A percentile compares a stretch with the other conserved stretches of the same genome.
These are phyloP conservation scores for Echeneis naucrates DNA, from an alignment of 2,797 vertebrate genomes.

Conservation along the genomic window DNA sequence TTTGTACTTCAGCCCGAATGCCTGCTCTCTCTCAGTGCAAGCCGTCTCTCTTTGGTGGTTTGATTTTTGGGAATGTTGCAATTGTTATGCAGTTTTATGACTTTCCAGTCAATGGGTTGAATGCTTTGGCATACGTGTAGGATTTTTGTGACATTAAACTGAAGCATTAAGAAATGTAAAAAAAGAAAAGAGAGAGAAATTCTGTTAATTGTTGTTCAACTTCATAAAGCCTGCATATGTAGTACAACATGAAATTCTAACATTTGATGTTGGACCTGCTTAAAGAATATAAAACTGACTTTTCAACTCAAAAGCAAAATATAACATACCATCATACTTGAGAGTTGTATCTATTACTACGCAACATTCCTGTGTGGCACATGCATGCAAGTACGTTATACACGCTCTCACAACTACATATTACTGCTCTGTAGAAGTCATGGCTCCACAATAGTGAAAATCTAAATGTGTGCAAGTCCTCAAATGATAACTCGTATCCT, in stretches of 20 bases:
- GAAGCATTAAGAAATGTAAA: conserved; percentile 37
- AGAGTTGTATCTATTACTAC: too few relatives aligned
- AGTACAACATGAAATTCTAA: not conserved
- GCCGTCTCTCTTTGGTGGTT: not conserved
- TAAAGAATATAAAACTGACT: not conserved
- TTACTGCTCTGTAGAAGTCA: not conserved
- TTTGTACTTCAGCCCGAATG: not conserved
- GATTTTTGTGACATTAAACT: conserved; percentile 27
- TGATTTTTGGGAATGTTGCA: not conserved
- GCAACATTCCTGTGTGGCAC: not conserved
- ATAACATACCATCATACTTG: too few relatives aligned
- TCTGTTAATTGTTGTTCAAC: conserved; percentile 17
- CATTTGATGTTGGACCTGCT: conserved; percentile 2
- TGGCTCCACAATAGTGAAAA: not conserved
- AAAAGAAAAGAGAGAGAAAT: not conserved
- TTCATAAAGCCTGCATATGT: not conserved
- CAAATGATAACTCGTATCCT: not conserved
- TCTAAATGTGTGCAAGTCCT: not conserved
- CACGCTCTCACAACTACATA: not conserved
- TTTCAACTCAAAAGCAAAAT: too few relatives aligned
- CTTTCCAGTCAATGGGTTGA: conserved; percentile 1
- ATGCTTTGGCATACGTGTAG: not conserved
- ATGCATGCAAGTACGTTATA: not conserved
- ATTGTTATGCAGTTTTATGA: not conserved
- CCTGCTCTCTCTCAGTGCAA: not conserved